Base-by-base conservation (phyloP, 1,140 invertebrate species). In the Nasonia vitripennis region DNA sequence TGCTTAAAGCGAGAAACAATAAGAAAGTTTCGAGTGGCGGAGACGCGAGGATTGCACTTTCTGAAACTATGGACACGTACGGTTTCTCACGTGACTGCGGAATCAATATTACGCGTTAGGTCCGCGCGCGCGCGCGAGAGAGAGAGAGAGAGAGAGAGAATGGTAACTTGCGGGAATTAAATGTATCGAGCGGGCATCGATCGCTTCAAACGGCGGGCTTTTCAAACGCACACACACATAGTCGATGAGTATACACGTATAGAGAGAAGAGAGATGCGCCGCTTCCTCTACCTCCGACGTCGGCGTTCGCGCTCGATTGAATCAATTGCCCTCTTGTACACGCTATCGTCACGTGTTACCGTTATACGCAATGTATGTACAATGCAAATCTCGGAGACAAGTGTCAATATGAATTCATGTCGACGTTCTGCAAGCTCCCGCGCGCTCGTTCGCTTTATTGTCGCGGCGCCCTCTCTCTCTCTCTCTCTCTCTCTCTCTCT, bases 311-410 rank as follows among this genome's bases (percentile, higher is more conserved):
- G 51, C 48, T 73, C 85, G 85, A 87, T 84, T 41, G 75, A 86
- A 87, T 85, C 86, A 86, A 87, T 83, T 83, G 55, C 45, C 71
- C 81, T 86, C 67, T 81, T 78, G 41, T 70, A 71, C 51, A 51
- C 67, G 62, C 74, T 62, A 71, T 80, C 34, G 70, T 75, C 37
- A 67, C 51, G 77, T 84, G 67, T 70, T n/a, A 48, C 78, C 51
- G 9, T 77, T 81, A 85, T 68, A 75, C 71, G 78, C 70, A 75
- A 67, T 48, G 27, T 48, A 70, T 41, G 27, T 70, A 85, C 55
- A 85, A 77, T 75, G 45, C 48, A 80, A 80, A 79, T 85, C 51
- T 84, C 37, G 23, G 17, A 78, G 45, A n/a, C 31, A 23, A 68
- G n/a, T 81, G 78, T 81, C 71, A 68, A 85, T 85, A 68, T 10